These are phyloP conservation scores for Haliclystus octoradiatus DNA, from an alignment of 30 jellyfish, hydroid and myxozoan species.

Conservation along the genomic window DNA sequence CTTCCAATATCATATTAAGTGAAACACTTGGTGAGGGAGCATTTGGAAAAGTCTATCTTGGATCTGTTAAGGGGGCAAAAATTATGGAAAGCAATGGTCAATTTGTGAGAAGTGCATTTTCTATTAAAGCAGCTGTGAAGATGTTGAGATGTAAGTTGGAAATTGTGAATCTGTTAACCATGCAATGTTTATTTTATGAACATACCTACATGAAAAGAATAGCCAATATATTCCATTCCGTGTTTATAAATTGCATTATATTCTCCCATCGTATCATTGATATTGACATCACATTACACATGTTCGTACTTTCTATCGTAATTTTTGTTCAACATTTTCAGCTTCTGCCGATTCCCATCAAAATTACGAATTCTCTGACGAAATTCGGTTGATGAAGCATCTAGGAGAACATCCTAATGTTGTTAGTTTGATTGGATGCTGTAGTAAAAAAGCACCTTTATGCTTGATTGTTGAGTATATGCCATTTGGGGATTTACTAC, in stretches of 20 bases:
- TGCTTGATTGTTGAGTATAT: constrained; percentile 81
- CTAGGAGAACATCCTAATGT: constrained; percentile 79
- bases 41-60: constrained; percentile 70
- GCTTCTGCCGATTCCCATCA: constrained; percentile 42
- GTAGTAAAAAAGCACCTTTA: constrained; percentile 40
- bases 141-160: no score
- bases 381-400: constrained; percentile 68
- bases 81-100: neutral
- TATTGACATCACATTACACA: no score
- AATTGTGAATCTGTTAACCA: no score
- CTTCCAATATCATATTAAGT: constrained; percentile 37
- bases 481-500: constrained; percentile 81
- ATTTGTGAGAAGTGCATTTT: no score
- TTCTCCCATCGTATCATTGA: no score
- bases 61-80: constrained; percentile 19
- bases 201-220: no score
- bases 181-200: no score
- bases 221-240: no score
- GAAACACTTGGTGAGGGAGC: constrained; percentile 92
- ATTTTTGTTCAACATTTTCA: no score
- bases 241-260: no score
- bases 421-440: constrained; percentile 77
- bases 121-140: no score
- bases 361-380: constrained; percentile 51
- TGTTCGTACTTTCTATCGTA: no score